Evolutionary conservation across 2,888 invertebrate species (phyloP), one percentile per base, ranked within the genome.

Genomic region (Odontomyia ornata): DNA sequence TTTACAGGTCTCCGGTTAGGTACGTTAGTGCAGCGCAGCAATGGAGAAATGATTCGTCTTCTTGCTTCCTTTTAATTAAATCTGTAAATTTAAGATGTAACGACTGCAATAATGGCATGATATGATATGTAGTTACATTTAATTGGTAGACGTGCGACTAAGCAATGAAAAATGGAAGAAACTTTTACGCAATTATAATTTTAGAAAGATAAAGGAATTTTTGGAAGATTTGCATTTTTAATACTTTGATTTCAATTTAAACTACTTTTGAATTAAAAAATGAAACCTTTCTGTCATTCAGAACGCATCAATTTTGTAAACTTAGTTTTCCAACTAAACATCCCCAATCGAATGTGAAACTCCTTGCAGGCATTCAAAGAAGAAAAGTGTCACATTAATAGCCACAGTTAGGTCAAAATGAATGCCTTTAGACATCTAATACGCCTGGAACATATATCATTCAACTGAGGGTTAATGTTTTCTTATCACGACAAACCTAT

Each of bases 401-500:
- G 57, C 73, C 60, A 21, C 43, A 57, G 73, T 73, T 73, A 77
- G 77, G 71, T 65, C 75, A 73, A 72, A 78, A 76, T 52, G 69
- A 78, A 78, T 78, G 76, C 64, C 78, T 73, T 69, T 47, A 78
- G 78, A 78, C 78, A 75, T 76, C 76, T 78, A 76, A 78, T 76
- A 76, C 78, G 76, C 67, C 43, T 27, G 21, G 60, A 73, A 67
- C 77, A 76, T 78, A 78, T 78, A 78, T 78, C 78, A 78, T 72
- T 78, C 77, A 60, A 62, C 75, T 30, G 60, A 69, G 60, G 71
- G 71, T 67, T 77, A 77, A 78, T 78, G 83, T 81, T 83, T 83
- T 83, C 83, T 83, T 83, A 83, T 83, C 83, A 83, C 83, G 83
- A 81, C 60, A 83, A 81, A 81, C 81, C 82, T 82, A 83, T 83